Evolutionary conservation across 2,113 vertebrate species (phyloP).

Genomic region (Alosa alosa): DNA sequence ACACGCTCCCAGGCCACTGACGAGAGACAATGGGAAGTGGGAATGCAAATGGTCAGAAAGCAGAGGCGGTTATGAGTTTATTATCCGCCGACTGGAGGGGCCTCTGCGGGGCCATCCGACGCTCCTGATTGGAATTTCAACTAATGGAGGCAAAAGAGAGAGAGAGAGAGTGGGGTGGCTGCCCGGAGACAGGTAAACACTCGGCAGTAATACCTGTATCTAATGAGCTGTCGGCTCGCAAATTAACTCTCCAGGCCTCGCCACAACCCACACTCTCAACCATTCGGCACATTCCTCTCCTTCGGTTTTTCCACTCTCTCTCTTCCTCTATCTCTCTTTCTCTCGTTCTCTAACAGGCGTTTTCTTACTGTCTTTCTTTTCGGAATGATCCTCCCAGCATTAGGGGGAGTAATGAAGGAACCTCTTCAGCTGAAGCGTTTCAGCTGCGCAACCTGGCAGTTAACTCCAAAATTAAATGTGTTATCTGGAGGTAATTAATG

Average conservation of each 20-base stretch:
- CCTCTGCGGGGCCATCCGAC: constrained; percentile 20
- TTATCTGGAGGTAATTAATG: constrained; percentile 34
- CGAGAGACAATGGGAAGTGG: not conserved
- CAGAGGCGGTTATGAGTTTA: constrained; percentile 25
- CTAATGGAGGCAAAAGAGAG: constrained; percentile 4
- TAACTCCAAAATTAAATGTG: constrained; percentile 34
- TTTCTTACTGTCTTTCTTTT: not conserved
- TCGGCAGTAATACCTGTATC: constrained; percentile 21
- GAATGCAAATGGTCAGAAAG: constrained; percentile 5
- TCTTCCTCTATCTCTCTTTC: constrained; percentile 4
- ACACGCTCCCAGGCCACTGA: not conserved
- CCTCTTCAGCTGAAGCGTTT: constrained; percentile 17
- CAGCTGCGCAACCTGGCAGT: constrained; percentile 27
- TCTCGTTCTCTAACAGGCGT: not conserved
- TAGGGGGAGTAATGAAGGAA: constrained; percentile 19
- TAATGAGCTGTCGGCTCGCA: constrained; percentile 31
- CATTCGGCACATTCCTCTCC: not conserved
- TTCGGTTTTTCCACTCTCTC: not conserved
- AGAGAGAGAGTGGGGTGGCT: not conserved
- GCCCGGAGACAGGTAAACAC: constrained; percentile 19
- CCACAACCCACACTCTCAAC: not conserved
- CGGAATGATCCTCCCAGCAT: not conserved
- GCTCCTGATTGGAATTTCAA: constrained; percentile 31
- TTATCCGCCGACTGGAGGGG: constrained; percentile 22
- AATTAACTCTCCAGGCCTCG: not conserved